These are phyloP conservation scores for Campopleginae sp. DNA, from an alignment of 2,888 invertebrate genomes.

Conservation along the genomic window DNA sequence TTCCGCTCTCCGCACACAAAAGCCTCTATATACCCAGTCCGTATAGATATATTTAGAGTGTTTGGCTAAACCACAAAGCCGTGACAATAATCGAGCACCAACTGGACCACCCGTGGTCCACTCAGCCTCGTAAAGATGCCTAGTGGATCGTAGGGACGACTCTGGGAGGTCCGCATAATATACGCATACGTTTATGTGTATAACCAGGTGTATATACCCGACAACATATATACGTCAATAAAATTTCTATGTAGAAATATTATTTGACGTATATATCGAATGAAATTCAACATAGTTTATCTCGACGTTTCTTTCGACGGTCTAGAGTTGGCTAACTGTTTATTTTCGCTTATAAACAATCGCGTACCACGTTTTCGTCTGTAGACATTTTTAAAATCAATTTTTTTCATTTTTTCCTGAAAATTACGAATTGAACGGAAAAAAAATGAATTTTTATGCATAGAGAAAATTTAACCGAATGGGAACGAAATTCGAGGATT, in stretches of 20 bases:
- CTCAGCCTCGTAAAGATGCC: conserved; percentile 71
- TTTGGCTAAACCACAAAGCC: conserved; percentile 57
- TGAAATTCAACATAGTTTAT: not conserved
- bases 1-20: conserved; percentile 34
- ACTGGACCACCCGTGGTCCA: conserved; percentile 71
- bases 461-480: too few species aligned
- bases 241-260: not conserved
- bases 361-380: too few species aligned
- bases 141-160: conserved; percentile 68
- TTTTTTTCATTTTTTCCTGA: too few species aligned
- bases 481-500: too few species aligned
- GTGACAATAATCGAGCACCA: conserved; percentile 70
- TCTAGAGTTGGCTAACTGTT: too few species aligned
- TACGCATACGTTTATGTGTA: conserved; percentile 27
- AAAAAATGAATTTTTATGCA: too few species aligned
- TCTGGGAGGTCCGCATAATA: conserved; percentile 67
- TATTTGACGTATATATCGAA: not conserved
- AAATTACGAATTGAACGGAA: too few species aligned
- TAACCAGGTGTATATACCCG: not conserved
- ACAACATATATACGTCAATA: not conserved
- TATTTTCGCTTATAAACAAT: too few species aligned
- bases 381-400: too few species aligned
- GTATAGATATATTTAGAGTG: not conserved
- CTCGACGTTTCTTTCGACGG: too few species aligned
- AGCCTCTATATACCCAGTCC: not conserved